A percentile compares a stretch with the other conserved stretches of the same genome.
Evolutionary conservation across 2,888 invertebrate species (phyloP).

Genomic region (Vanessa cardui): DNA sequence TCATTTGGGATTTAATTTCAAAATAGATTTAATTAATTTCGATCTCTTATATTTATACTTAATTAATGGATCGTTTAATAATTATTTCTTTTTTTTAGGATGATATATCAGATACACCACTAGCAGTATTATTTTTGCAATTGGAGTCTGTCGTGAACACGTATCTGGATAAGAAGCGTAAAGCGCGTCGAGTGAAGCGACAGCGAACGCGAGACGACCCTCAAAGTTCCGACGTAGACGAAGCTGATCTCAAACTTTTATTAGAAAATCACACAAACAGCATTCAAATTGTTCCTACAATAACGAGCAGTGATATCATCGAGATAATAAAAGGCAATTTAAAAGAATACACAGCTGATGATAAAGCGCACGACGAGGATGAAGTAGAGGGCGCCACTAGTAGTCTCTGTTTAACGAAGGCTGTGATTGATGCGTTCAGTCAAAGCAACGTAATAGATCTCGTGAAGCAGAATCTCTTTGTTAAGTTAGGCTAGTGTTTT

Average conservation of each 20-base stretch:
- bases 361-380: slow-evolving; percentile 55
- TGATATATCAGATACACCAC: slow-evolving; percentile 72
- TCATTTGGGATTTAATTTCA: too few species aligned
- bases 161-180: slow-evolving; percentile 65
- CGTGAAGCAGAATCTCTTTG: slow-evolving; percentile 78
- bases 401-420: slow-evolving; percentile 66
- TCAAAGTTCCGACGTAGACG: slow-evolving; percentile 38
- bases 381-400: slow-evolving; percentile 65
- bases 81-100: slow-evolving; percentile 55
- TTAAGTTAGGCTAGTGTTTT: slow-evolving; percentile 50
- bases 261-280: slow-evolving; percentile 59
- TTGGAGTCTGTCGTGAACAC: slow-evolving; percentile 70
- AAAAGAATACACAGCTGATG: slow-evolving; percentile 50
- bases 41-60: too few species aligned
- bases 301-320: slow-evolving; percentile 60
- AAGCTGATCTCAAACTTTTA: slow-evolving; percentile 59
- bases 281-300: slow-evolving; percentile 54
- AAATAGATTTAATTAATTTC: too few species aligned
- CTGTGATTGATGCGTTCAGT: slow-evolving; percentile 86
- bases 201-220: slow-evolving; percentile 64
- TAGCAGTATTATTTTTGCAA: slow-evolving; percentile 72
- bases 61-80: background rate
- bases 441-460: slow-evolving; percentile 83
- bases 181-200: slow-evolving; percentile 65
- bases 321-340: slow-evolving; percentile 64